A percentile compares a stretch with the other conserved stretches of the same genome.
Conservation (phyloP, 2,888 invertebrate species). For the Drosophila lacicola region DNA sequence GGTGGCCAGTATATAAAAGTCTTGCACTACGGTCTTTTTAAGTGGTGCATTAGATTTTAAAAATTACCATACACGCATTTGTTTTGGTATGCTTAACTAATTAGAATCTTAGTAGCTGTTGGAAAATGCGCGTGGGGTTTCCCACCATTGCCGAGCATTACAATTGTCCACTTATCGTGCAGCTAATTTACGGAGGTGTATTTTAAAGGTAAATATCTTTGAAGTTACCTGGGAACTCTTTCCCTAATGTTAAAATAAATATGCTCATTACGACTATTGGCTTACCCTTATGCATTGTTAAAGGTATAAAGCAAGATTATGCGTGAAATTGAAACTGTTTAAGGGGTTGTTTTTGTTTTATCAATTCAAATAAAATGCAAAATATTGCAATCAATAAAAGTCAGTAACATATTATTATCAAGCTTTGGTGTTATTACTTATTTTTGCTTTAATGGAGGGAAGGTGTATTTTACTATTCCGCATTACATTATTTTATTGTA, state of each 20-base stretch:
- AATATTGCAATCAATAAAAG: too few species aligned
- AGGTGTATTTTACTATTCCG: too few species aligned
- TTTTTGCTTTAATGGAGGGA: too few species aligned
- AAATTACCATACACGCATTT: background rate
- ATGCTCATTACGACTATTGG: background rate
- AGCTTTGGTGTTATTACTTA: too few species aligned
- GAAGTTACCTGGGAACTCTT: conserved; percentile 28
- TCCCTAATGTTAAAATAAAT: conserved; percentile 2
- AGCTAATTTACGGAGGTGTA: conserved; percentile 50
- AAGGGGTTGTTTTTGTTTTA: too few species aligned
- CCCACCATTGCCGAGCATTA: conserved; percentile 36
- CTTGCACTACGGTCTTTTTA: background rate
- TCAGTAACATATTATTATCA: too few species aligned
- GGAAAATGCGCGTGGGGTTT: conserved; percentile 21
- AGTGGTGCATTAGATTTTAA: background rate
- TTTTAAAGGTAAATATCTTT: conserved; percentile 10
- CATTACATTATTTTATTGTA: too few species aligned
- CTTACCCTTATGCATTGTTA: background rate
- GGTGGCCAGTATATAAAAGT: background rate
- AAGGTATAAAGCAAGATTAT: background rate
- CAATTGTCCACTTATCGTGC: conserved; percentile 65
- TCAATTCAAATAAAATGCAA: too few species aligned
- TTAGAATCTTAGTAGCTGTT: conserved; percentile 25
- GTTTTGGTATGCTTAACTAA: conserved; percentile 12
- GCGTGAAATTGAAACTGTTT: background rate